These are phyloP conservation scores for Trichomycterus rosablanca DNA, from an alignment of 2,113 vertebrate genomes.

Conservation along the genomic window DNA sequence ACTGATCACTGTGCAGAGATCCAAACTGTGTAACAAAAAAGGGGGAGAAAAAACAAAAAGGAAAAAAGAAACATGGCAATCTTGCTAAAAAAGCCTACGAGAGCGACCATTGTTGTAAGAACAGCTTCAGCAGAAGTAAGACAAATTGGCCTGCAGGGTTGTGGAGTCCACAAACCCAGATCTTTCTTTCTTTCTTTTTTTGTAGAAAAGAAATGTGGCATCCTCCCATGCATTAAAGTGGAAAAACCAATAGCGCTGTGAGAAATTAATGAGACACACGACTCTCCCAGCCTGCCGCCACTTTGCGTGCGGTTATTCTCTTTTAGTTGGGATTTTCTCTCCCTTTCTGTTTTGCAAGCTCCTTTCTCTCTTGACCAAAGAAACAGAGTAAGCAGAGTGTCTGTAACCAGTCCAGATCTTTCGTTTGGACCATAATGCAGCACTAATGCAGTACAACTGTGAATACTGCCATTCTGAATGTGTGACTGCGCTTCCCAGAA, in stretches of 20 bases:
- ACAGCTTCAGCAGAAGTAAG: slow-evolving; percentile 54
- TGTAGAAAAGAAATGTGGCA: slow-evolving; percentile 46
- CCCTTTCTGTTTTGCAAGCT: slow-evolving; percentile 10
- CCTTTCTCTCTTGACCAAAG: neutral
- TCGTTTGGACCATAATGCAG: slow-evolving; percentile 36
- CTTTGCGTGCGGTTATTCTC: slow-evolving; percentile 51
- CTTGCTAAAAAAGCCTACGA: slow-evolving; percentile 38
- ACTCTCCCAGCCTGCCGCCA: slow-evolving; percentile 46
- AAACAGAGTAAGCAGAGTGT: neutral
- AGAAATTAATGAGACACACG: slow-evolving; percentile 64
- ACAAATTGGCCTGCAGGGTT: slow-evolving; percentile 63
- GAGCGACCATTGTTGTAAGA: slow-evolving; percentile 47
- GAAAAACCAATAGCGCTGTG: slow-evolving; percentile 64
- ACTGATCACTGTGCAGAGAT: slow-evolving; percentile 40
- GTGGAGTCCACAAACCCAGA: slow-evolving; percentile 39
- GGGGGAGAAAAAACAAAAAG: slow-evolving; percentile 17
- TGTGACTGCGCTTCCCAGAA: slow-evolving; percentile 33
- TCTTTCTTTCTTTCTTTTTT: slow-evolving; percentile 41
- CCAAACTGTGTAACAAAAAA: slow-evolving; percentile 15
- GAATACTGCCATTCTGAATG: slow-evolving; percentile 38
- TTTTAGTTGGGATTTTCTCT: slow-evolving; percentile 42
- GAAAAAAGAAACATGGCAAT: slow-evolving; percentile 28
- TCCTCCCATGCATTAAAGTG: slow-evolving; percentile 65
- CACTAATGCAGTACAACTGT: slow-evolving; percentile 42
- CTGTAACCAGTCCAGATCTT: slow-evolving; percentile 38